Evolutionary conservation across 30 jellyfish, hydroid and myxozoan genomes (phyloP).

Genomic region (Phacellophora camtschatica): DNA sequence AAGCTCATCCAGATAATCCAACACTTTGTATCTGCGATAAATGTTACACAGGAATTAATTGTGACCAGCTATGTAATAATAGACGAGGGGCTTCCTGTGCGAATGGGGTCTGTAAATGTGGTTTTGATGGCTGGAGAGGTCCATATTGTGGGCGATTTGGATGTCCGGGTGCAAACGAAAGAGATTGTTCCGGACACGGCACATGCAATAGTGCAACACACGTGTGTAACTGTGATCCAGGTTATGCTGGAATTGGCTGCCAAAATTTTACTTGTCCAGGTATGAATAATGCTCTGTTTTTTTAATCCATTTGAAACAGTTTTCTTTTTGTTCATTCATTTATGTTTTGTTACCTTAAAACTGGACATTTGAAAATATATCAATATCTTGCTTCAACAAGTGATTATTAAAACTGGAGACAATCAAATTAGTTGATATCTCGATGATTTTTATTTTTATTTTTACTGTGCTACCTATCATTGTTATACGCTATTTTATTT

Average conservation of each 20-base stretch:
- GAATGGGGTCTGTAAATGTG: constrained; percentile 49
- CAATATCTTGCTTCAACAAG: no score
- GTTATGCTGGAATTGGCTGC: constrained; percentile 65
- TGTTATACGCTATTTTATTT: no score
- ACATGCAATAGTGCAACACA: constrained; percentile 65
- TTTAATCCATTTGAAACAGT: neutral
- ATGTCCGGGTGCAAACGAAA: constrained; percentile 61
- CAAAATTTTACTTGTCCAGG: constrained; percentile 73
- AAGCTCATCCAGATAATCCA: constrained; percentile 39
- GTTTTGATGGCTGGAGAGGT: constrained; percentile 78
- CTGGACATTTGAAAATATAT: no score
- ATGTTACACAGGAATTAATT: constrained; percentile 50
- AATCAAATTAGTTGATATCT: no score
- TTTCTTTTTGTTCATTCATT: neutral
- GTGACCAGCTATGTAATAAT: constrained; percentile 56
- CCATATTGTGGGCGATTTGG: constrained; percentile 47
- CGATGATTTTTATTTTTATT: no score
- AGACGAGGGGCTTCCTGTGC: constrained; percentile 52
- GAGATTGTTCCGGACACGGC: constrained; percentile 70
- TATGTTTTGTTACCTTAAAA: neutral
- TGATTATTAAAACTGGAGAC: no score
- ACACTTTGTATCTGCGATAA: constrained; percentile 46
- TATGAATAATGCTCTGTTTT: neutral
- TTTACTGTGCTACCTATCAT: no score
- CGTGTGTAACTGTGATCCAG: constrained; percentile 60